Conservation (phyloP, 2,797 vertebrate genomes). For the Phoeniculus purpureus region DNA sequence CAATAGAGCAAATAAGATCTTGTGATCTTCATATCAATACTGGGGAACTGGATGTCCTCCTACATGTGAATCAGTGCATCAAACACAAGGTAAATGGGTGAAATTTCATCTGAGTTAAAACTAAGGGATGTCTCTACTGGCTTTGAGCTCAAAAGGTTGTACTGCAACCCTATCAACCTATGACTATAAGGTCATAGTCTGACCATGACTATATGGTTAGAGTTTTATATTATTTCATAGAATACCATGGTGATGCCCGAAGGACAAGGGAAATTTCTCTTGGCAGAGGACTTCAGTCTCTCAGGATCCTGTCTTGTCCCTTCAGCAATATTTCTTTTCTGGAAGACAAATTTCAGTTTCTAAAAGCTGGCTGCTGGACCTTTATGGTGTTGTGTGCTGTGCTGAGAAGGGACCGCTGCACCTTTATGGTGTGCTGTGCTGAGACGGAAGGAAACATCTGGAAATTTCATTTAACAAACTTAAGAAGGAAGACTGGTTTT, state of each 20-base stretch:
- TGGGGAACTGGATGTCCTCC: not conserved
- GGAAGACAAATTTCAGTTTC: not conserved
- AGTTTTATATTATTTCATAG: not conserved
- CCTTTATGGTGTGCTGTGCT: not conserved
- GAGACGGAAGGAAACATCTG: not conserved
- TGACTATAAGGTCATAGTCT: too few relatives aligned
- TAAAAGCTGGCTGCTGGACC: not conserved
- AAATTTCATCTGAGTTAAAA: not conserved
- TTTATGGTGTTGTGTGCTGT: too few relatives aligned
- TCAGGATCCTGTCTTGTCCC: not conserved
- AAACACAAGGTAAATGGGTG: not conserved
- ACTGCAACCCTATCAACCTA: too few relatives aligned
- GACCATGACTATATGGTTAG: not conserved
- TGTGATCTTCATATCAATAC: not conserved
- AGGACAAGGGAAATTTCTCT: not conserved
- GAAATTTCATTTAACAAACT: conserved; percentile 55
- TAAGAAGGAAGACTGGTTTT: not conserved
- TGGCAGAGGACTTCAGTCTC: not conserved
- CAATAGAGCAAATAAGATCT: not conserved
- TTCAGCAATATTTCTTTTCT: not conserved
- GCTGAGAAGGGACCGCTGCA: not conserved
- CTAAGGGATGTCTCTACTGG: not conserved
- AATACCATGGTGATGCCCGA: not conserved
- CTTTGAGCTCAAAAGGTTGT: not conserved
- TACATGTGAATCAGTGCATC: too few relatives aligned